Base-by-base conservation (phyloP, 2,797 vertebrate genomes). In the Cossypha dichroa region DNA sequence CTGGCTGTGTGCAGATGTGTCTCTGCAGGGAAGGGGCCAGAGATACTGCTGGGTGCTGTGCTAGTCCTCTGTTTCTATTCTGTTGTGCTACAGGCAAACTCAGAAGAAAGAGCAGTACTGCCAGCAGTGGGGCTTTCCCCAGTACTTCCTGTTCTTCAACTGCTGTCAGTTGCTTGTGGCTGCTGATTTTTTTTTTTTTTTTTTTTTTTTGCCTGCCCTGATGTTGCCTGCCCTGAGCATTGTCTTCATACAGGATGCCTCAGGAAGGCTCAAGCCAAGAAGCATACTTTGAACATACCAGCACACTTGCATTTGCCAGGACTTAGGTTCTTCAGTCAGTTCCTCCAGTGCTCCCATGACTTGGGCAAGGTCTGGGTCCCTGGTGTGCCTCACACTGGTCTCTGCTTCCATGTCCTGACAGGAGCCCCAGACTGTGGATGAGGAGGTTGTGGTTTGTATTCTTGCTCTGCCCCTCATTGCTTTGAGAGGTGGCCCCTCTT, bases 1-100 rank as follows among this genome's bases (percentile, higher is more conserved):
- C 58, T 58, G n/a, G 19, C 31, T n/a, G 51, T 12, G 20, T 9
- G 2, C 54, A 51, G 31, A 10, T 26, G 26, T 69, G 33, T 22
- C 70, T 0, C 0, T n/a, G 26, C 5, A 5, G 48, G 2, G 34
- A 29, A 22, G 15, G 58, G 31, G 11, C 13, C 13, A 34, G 73
- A 36, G 11, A 31, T 16, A 3, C 11, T 15, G 3, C 2, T 5
- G n/a, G 9, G 1, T 63, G 48, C 64, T 77, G 33, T 3, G 0
- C 1, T 38, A 5, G 2, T 69, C 8, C 34, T 76, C 25, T 15
- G 2, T 49, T 85, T 67, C 21, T 85, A 38, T 22, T 70, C 52
- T 41, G 45, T 17, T 63, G 36, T 55, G 33, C 64, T 87, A 12
- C 36, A 59, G 45, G 49, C 52, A 59, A 58, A 22, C 45, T 85